A percentile compares a stretch with the other conserved stretches of the same genome.
Conservation (phyloP, 2,888 invertebrate species). For the Andricus quercusramuli region DNA sequence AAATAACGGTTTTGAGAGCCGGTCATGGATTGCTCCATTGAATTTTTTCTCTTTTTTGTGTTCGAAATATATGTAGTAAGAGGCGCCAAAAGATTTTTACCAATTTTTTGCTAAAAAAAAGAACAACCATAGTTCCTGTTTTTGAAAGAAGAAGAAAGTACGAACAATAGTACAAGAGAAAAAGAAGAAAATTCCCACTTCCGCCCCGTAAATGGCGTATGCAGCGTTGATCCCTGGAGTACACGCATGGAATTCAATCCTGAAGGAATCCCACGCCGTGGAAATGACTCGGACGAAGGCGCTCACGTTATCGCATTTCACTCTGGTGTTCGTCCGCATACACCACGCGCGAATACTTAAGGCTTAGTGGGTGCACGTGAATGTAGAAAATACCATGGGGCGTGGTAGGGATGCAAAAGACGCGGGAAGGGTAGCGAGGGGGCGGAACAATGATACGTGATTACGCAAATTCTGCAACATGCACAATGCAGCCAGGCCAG, state of each 20-base stretch:
- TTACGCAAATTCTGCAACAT: slow-evolving; percentile 70
- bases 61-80: not conserved
- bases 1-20: no score
- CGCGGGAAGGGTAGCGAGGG: slow-evolving; percentile 44
- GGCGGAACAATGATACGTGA: slow-evolving; percentile 67
- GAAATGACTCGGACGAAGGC: slow-evolving; percentile 61
- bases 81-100: no score
- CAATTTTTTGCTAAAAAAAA: no score
- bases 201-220: slow-evolving; percentile 44
- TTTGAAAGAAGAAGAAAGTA: not conserved
- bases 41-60: not conserved
- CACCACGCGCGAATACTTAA: slow-evolving; percentile 35
- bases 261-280: slow-evolving; percentile 62
- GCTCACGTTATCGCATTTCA: slow-evolving; percentile 44
- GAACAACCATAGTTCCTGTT: no score
- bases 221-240: slow-evolving; percentile 26
- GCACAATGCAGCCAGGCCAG: slow-evolving; percentile 60
- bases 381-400: not conserved
- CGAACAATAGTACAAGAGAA: not conserved
- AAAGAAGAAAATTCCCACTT: not conserved
- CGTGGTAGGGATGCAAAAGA: slow-evolving; percentile 36
- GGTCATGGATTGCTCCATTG: no score
- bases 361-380: slow-evolving; percentile 31
- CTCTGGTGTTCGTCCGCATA: slow-evolving; percentile 9
- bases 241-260: slow-evolving; percentile 66